Conservation (phyloP, 2,888 invertebrate genomes). For the Idaea biselata region DNA sequence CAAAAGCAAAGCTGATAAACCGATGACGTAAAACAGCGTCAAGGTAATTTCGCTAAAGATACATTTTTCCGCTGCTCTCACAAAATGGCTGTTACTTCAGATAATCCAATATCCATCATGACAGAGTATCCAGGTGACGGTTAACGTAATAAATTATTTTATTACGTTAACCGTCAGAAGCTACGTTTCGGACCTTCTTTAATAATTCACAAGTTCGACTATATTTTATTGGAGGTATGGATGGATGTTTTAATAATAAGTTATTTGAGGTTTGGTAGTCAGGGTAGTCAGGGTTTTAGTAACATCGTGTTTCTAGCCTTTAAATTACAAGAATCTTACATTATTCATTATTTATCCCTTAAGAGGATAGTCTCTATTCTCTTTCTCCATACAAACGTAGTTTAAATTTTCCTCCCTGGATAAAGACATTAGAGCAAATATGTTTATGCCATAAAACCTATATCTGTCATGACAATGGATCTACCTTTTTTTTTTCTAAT, state of each 20-base stretch:
- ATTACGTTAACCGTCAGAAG: neutral
- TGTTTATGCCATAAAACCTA: too few species aligned
- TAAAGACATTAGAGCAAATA: too few species aligned
- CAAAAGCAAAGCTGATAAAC: neutral
- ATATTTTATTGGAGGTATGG: neutral
- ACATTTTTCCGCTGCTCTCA: neutral
- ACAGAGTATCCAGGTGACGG: slow-evolving; percentile 18
- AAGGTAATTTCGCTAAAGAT: neutral
- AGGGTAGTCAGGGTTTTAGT: neutral
- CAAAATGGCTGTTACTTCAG: slow-evolving; percentile 11
- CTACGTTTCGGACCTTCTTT: slow-evolving; percentile 2
- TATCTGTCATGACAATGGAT: too few species aligned
- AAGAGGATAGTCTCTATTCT: too few species aligned
- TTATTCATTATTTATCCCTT: too few species aligned
- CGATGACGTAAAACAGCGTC: neutral
- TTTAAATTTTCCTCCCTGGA: too few species aligned
- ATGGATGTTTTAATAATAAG: too few species aligned
- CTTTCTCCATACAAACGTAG: too few species aligned
- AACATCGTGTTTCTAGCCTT: neutral
- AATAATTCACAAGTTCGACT: neutral
- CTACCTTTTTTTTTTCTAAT: too few species aligned
- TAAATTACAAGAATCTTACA: too few species aligned
- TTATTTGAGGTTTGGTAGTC: neutral
- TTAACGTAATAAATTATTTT: slow-evolving; percentile 3
- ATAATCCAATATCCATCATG: slow-evolving; percentile 27